Evolutionary conservation across 2,888 invertebrate species (phyloP).

Genomic region (Flexamia atlantica): DNA sequence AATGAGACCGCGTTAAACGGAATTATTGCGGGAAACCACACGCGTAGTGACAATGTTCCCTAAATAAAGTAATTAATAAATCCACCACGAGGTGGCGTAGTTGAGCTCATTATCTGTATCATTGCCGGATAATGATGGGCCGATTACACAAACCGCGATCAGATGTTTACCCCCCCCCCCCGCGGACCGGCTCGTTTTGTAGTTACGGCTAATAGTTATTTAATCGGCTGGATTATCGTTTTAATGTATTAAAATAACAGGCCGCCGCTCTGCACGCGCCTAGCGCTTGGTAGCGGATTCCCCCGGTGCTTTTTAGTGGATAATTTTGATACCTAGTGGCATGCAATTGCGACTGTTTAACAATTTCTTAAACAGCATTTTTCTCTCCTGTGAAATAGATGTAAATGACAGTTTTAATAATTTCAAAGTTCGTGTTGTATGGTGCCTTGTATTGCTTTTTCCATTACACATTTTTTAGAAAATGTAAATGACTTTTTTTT

Average conservation of each 20-base stretch:
- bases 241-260: constrained; percentile 36
- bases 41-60: background rate
- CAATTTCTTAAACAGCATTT: no score
- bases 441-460: no score
- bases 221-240: constrained; percentile 49
- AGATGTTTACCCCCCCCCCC: constrained; percentile 52
- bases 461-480: no score
- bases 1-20: background rate
- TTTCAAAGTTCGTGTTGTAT: no score
- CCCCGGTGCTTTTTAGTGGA: no score
- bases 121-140: constrained; percentile 45
- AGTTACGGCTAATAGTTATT: constrained; percentile 55
- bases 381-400: no score
- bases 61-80: constrained; percentile 58
- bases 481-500: no score
- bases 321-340: no score
- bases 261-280: background rate
- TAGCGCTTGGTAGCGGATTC: background rate
- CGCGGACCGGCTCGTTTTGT: constrained; percentile 28
- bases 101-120: constrained; percentile 50
- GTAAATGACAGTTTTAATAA: no score
- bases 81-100: constrained; percentile 20
- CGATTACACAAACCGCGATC: constrained; percentile 47
- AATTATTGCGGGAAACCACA: background rate
- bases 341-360: no score